A percentile compares a stretch with the other conserved stretches of the same genome.
Conservation (phyloP, 2,797 vertebrate genomes). For the Anabas testudineus region DNA sequence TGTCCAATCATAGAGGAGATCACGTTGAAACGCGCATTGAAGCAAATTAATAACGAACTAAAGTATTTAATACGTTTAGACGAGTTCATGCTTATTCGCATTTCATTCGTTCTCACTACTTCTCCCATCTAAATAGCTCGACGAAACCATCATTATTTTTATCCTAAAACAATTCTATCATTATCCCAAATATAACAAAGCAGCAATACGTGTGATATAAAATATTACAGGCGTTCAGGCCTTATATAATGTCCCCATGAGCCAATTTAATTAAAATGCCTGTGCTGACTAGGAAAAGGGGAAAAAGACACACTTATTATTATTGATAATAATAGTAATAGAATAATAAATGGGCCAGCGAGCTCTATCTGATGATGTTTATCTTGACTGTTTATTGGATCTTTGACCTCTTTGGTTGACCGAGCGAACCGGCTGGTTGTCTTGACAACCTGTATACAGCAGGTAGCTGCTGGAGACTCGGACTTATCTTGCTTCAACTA, state of each 20-base stretch:
- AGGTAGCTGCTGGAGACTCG: background rate
- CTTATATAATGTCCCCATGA: too few species aligned
- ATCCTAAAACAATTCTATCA: too few species aligned
- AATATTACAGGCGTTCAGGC: too few species aligned
- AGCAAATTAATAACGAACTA: slow-evolving; percentile 7
- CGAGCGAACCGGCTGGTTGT: slow-evolving; percentile 34
- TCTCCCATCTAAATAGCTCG: too few species aligned
- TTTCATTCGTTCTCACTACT: too few species aligned
- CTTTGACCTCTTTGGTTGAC: background rate
- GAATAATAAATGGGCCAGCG: background rate
- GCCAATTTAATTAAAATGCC: too few species aligned
- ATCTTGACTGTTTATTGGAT: background rate
- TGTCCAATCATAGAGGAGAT: slow-evolving; percentile 63
- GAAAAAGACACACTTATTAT: background rate
- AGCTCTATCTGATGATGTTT: background rate
- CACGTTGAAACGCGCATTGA: slow-evolving; percentile 32
- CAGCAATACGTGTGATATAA: too few species aligned
- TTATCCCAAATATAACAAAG: too few species aligned
- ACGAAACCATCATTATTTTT: too few species aligned
- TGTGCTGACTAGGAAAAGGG: background rate
- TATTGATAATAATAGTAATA: too few species aligned
- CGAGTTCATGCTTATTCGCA: background rate
- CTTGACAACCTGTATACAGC: slow-evolving; percentile 66
- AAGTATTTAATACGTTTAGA: background rate
- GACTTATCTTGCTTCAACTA: background rate